Evolutionary conservation across 2,888 invertebrate species (phyloP), one percentile per base, ranked within the genome.

Genomic region (Notocelia uddmanniana): DNA sequence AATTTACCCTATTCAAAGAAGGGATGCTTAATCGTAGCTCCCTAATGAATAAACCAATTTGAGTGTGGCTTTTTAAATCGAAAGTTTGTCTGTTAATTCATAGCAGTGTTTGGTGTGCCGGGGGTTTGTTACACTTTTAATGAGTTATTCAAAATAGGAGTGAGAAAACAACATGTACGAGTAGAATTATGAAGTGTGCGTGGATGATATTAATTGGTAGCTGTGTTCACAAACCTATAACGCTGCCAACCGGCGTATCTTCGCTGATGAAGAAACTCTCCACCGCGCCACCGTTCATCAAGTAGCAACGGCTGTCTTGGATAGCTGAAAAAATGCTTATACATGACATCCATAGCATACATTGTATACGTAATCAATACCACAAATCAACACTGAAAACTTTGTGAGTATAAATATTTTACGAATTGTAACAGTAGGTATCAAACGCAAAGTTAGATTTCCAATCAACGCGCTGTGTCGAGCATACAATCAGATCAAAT

Each of bases 231-330:
- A 75, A 85, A 89, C 98, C 98, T 73, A 98, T 95, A 62, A 96
- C 95, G 77, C 96, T 96, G 75, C 98, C 97, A 58, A 98, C 96
- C 19, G 96, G 95, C 60, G 96, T 94, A 84, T 97, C 97, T 93
- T 98, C 98, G 85, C 96, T 96, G 79, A 98, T 97, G 87, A 98
- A 97, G 89, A 98, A 97, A 87, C 97, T 98, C 87, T 98, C 98
- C 63, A 98, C 97, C 0, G 98, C 97, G 58, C 97, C 97, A 48
- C 98, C 98, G 82, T 96, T 97, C 92, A 97, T 97, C 85, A 98
- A 92, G 89, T 97, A 98, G 86, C 98, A 98, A 83, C 98, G 95
- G 83, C 97, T 97, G 93, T 98, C 98, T 80, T 96, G 95, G 84
- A 96, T 95, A 77, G 95, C 97, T 97, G 31, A 15, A 41, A 52